Conservation (phyloP, 92 coral and sea anemone genomes). For the Porites cylindrica region DNA sequence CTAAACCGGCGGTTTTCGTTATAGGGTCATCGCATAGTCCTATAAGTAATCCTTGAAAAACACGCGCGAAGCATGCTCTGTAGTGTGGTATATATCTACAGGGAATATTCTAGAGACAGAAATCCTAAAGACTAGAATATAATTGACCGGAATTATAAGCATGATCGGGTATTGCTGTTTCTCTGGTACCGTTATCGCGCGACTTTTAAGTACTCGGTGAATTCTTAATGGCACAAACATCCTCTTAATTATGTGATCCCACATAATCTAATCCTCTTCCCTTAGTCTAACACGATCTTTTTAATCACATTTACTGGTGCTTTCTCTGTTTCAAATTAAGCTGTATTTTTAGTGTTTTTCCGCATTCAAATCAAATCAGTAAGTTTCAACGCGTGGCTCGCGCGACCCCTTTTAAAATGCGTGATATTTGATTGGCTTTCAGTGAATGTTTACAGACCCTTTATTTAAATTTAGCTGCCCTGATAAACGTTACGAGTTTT, state of each 20-base stretch:
- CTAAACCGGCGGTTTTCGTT: neutral
- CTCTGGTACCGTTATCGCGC: neutral
- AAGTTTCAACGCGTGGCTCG: neutral
- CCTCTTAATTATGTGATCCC: neutral
- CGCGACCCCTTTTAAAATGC: neutral
- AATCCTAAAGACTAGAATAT: neutral
- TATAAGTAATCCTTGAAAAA: neutral
- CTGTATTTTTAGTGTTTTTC: constrained; percentile 10
- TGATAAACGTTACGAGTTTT: constrained; percentile 38
- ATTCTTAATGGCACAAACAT: neutral
- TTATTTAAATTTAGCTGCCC: constrained; percentile 10
- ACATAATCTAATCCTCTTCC: neutral
- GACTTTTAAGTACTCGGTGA: neutral
- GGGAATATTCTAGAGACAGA: constrained; percentile 1
- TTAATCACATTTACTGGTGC: neutral
- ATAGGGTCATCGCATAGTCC: neutral
- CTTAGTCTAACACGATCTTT: neutral
- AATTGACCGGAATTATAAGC: neutral
- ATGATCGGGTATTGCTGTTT: neutral
- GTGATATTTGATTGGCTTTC: constrained; percentile 10
- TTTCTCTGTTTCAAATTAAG: too few relatives aligned
- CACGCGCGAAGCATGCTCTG: neutral
- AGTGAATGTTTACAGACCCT: constrained; percentile 7
- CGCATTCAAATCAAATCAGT: constrained; percentile 23
- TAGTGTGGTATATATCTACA: neutral